These are phyloP conservation scores for Rhyacophila evoluta DNA, from an alignment of 2,888 invertebrate species.

Conservation along the genomic window DNA sequence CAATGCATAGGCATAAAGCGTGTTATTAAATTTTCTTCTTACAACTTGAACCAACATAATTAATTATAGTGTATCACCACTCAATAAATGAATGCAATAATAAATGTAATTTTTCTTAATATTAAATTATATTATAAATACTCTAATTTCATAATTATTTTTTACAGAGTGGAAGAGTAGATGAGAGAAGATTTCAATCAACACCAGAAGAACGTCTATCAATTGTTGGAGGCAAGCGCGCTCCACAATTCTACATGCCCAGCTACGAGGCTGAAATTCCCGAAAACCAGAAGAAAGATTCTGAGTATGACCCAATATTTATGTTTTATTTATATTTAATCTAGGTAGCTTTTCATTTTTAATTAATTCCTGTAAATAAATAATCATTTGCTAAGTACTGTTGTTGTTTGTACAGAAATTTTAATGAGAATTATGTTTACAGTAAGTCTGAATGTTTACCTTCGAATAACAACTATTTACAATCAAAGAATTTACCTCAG, in stretches of 20 bases:
- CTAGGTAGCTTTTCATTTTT: background rate
- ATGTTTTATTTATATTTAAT: background rate
- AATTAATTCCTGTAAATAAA: background rate
- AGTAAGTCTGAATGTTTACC: too few relatives aligned
- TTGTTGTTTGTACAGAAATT: conserved; percentile 20
- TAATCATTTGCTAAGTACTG: background rate
- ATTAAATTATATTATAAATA: too few relatives aligned
- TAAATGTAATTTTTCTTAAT: too few relatives aligned
- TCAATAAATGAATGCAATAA: too few relatives aligned
- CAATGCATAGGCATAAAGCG: too few relatives aligned
- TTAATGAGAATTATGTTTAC: background rate
- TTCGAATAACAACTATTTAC: background rate
- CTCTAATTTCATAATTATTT: background rate
- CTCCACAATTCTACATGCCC: conserved; percentile 97
- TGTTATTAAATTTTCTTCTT: too few relatives aligned
- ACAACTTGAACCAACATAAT: too few relatives aligned
- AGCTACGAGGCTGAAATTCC: conserved; percentile 96
- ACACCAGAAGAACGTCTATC: conserved; percentile 92
- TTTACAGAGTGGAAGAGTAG: conserved; percentile 87
- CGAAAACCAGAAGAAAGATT: conserved; percentile 96
- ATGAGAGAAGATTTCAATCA: conserved; percentile 89
- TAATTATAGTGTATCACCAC: too few relatives aligned
- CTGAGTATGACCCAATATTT: conserved; percentile 80
- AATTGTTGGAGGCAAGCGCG: conserved; percentile 96
- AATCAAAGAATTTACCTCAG: background rate